Conservation (phyloP, 1,140 invertebrate genomes). For the Leguminivora glycinivorella region DNA sequence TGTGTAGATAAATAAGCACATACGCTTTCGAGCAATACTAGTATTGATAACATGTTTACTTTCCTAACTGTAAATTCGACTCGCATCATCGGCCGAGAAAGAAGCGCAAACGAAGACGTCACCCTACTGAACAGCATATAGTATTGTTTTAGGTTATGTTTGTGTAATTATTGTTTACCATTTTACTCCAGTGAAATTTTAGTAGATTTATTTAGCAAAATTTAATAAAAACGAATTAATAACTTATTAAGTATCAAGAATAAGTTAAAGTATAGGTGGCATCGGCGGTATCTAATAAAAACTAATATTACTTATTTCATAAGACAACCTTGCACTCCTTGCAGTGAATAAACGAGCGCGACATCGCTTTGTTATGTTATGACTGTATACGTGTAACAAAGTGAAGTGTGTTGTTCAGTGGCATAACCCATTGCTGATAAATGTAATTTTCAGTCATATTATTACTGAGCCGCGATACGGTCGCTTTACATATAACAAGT, state of each 20-base stretch:
- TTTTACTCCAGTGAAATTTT: neutral
- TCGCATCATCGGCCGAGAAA: conserved; percentile 14
- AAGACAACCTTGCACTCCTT: neutral
- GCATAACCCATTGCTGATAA: conserved; percentile 19
- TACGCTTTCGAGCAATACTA: neutral
- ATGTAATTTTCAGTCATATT: conserved; percentile 14
- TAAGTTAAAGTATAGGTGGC: neutral
- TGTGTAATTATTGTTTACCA: neutral
- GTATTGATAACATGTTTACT: conserved; percentile 26
- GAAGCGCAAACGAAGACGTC: conserved; percentile 23
- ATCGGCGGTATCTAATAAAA: neutral
- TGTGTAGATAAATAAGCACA: neutral
- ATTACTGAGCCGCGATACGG: conserved; percentile 3
- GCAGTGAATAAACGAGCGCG: conserved; percentile 7
- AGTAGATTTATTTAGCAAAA: neutral
- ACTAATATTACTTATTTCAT: neutral
- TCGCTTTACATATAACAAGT: conserved; percentile 1
- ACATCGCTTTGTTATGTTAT: neutral
- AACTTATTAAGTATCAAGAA: neutral
- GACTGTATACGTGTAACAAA: conserved; percentile 10
- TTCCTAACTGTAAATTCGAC: conserved; percentile 27
- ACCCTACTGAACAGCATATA: neutral
- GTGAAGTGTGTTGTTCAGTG: conserved; percentile 23
- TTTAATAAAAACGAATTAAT: neutral
- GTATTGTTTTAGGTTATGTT: conserved; percentile 16